Evolutionary conservation across 2,888 invertebrate species (phyloP).

Genomic region (Drosophila prostipennis): DNA sequence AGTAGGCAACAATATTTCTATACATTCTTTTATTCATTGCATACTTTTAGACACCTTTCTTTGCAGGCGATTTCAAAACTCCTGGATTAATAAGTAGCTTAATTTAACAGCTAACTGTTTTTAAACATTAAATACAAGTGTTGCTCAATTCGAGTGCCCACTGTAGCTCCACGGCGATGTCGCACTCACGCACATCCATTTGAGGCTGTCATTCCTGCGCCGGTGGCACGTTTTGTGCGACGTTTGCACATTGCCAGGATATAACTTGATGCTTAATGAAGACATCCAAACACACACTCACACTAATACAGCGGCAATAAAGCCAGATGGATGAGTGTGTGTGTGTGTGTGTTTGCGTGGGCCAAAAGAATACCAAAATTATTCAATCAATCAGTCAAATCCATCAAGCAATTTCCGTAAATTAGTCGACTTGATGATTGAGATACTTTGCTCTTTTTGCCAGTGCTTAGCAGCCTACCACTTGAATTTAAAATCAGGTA

Average conservation of each 20-base stretch:
- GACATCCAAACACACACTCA: conserved; percentile 62
- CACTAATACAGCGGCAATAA: not conserved
- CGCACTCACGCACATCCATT: conserved; percentile 45
- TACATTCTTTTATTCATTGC: too few species aligned
- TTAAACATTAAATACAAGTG: too few species aligned
- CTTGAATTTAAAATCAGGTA: not conserved
- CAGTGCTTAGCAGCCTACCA: conserved; percentile 7
- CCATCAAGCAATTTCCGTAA: conserved; percentile 73
- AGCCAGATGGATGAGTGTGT: conserved; percentile 8
- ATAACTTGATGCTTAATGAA: conserved; percentile 77
- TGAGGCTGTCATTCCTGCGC: conserved; percentile 36
- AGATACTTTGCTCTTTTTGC: conserved; percentile 13
- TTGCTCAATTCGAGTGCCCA: not conserved
- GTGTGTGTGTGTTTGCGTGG: not conserved
- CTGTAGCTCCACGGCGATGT: conserved; percentile 25
- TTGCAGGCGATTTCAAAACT: too few species aligned
- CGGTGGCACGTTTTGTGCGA: conserved; percentile 60
- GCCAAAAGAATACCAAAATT: conserved; percentile 45
- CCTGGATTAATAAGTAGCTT: too few species aligned
- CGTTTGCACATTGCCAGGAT: conserved; percentile 78
- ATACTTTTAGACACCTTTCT: too few species aligned
- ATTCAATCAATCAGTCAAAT: conserved; percentile 76
- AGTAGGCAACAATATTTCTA: not conserved
- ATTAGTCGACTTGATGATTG: conserved; percentile 68
- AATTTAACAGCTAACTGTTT: too few species aligned